Percentiles rank a stretch among this genome's conserved stretches.
Evolutionary conservation across 2,113 vertebrate genomes (phyloP).

Genomic region (Zosterops pallidus): DNA sequence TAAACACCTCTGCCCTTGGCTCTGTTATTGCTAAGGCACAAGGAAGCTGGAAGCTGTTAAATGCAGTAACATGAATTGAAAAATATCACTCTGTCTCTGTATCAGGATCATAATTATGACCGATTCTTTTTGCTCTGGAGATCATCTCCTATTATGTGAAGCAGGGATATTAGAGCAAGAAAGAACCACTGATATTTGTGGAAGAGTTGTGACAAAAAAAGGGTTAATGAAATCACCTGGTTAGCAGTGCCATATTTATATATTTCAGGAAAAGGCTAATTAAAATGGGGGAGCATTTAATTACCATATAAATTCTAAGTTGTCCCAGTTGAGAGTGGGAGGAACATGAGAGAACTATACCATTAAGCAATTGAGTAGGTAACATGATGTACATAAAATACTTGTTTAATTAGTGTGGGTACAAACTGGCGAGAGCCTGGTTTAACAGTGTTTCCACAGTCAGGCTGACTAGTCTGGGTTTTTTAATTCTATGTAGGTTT

Average conservation of each 20-base stretch:
- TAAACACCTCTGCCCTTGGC: not conserved
- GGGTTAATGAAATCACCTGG: not conserved
- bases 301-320: not conserved
- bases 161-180: not conserved
- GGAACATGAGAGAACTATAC: not conserved
- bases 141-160: not conserved
- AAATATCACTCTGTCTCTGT: not conserved
- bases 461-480: not conserved
- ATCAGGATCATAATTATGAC: not conserved
- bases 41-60: not conserved
- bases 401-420: not conserved
- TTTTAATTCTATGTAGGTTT: not conserved
- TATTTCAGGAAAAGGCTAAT: not conserved
- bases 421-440: not conserved
- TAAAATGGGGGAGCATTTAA: not conserved
- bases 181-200: not conserved
- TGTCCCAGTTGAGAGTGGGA: not conserved
- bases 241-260: not conserved
- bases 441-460: not conserved
- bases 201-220: not conserved
- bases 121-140: not conserved
- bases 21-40: not conserved
- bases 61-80: not conserved
- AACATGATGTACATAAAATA: not conserved
- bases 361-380: not conserved